phyloP scores from a whole-genome alignment of 92 coral and sea anemone species.

The Porites divaricata region DNA sequence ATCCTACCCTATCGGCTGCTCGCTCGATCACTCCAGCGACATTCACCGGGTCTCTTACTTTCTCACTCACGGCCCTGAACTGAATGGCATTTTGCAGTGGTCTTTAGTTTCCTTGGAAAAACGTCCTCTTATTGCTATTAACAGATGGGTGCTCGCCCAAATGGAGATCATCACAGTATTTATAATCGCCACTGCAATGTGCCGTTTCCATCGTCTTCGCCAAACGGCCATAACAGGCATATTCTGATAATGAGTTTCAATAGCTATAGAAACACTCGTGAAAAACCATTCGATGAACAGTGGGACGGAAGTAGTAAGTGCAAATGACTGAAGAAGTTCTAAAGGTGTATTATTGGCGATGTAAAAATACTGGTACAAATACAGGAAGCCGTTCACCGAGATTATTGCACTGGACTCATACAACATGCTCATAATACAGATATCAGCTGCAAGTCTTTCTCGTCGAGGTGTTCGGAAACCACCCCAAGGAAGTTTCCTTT shows the following conservation, averaged over 20 bases:
- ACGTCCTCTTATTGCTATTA: too few relatives aligned
- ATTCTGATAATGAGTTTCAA: slow-evolving; percentile 21
- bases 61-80: too few relatives aligned
- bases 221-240: slow-evolving; percentile 7
- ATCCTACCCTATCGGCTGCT: too few relatives aligned
- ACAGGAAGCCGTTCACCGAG: background rate
- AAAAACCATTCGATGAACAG: slow-evolving; percentile 9
- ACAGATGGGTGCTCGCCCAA: too few relatives aligned
- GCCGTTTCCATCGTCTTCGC: background rate
- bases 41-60: too few relatives aligned
- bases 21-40: too few relatives aligned
- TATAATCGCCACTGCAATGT: slow-evolving; percentile 4
- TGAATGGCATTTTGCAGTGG: too few relatives aligned
- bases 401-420: background rate
- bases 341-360: too few relatives aligned
- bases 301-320: background rate
- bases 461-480: slow-evolving; percentile 17
- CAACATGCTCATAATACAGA: slow-evolving; percentile 11
- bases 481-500: background rate
- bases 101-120: too few relatives aligned
- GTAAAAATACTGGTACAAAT: background rate
- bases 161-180: too few relatives aligned
- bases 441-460: slow-evolving; percentile 16
- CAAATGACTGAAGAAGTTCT: too few relatives aligned
- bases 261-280: slow-evolving; percentile 4